Evolutionary conservation across 2,797 vertebrate species (phyloP), one percentile per base, ranked within the genome.

Genomic region (Channa striata): DNA sequence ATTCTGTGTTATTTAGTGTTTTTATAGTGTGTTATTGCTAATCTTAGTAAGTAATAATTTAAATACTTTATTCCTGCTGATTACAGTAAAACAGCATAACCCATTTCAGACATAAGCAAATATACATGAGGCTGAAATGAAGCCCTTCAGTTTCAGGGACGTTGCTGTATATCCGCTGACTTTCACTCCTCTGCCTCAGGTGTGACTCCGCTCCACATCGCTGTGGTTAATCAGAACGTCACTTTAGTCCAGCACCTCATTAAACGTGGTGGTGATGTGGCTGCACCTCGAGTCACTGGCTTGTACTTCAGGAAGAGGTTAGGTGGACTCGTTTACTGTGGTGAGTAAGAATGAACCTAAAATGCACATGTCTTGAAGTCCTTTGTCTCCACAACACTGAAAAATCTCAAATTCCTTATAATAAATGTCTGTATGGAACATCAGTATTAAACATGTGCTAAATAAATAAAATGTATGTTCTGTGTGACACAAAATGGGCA

Each of bases 141-240:
- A n/a, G n/a, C n/a, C n/a, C n/a, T n/a, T n/a, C 11, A 2, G 7
- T 20, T 44, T 0, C 43, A 60, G 62, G 34, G 16, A 21, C 46
- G 48, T 66, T 47, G n/a, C n/a, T n/a, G n/a, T n/a, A 75, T 39
- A 14, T 7, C 37, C 13, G 1, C 30, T n/a, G 16, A 42, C 16
- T 67, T n/a, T 0, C 42, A 30, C 16, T 21, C 14, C 59, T 69
- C 23, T 54, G 1, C 50, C 54, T 59, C 91, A 97, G 96, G 96
- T 57, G 88, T 96, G 59, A 97, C 96, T 48, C 95, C 97, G 11
- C 94, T 98, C 59, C 97, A 99, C 87, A 94, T 98, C 2, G 96
- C 97, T 11, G 91, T 95, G 42, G 89, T 96, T 72, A 98, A 98
- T 88, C 96, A 97, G 90, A 98, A 98, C 52, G 66, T 93, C 65